These are phyloP conservation scores for Caenorhabditis inopinata DNA, from an alignment of 1,140 invertebrate species.

Conservation along the genomic window DNA sequence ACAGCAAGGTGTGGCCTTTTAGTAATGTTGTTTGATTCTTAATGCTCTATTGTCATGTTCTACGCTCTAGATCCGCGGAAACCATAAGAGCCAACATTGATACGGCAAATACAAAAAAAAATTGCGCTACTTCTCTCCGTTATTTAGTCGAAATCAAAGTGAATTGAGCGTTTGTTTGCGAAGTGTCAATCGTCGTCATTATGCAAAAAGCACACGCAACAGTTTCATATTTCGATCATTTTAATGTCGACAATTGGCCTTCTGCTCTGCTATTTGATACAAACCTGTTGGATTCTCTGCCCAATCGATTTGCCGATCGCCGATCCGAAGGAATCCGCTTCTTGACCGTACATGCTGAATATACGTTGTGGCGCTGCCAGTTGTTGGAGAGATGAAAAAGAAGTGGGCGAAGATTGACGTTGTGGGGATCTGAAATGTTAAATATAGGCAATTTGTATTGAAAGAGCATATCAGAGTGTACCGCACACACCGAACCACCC, in stretches of 20 bases:
- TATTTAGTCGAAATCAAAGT: too few relatives aligned
- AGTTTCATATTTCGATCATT: neutral
- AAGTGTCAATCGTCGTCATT: neutral
- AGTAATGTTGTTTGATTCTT: too few relatives aligned
- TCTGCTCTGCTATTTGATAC: neutral
- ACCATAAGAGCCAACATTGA: too few relatives aligned
- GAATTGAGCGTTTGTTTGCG: neutral
- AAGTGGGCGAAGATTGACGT: neutral
- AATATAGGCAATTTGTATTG: too few relatives aligned
- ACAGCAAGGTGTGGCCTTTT: too few relatives aligned
- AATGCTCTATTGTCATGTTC: too few relatives aligned
- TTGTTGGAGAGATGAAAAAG: neutral
- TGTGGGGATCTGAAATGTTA: neutral
- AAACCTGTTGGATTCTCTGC: conserved; percentile 10
- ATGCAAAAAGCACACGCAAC: neutral
- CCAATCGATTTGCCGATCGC: conserved; percentile 23
- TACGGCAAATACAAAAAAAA: too few relatives aligned
- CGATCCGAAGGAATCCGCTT: conserved; percentile 3
- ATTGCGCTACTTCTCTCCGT: too few relatives aligned
- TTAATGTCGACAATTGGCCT: too few relatives aligned
- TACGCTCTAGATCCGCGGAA: too few relatives aligned
- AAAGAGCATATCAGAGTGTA: too few relatives aligned
- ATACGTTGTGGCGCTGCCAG: neutral
- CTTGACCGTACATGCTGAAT: conserved; percentile 1
- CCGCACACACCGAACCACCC: too few relatives aligned